Evolutionary conservation across 2,888 invertebrate species (phyloP), one percentile per base, ranked within the genome.

Genomic region (Trichogramma dendrolimi): DNA sequence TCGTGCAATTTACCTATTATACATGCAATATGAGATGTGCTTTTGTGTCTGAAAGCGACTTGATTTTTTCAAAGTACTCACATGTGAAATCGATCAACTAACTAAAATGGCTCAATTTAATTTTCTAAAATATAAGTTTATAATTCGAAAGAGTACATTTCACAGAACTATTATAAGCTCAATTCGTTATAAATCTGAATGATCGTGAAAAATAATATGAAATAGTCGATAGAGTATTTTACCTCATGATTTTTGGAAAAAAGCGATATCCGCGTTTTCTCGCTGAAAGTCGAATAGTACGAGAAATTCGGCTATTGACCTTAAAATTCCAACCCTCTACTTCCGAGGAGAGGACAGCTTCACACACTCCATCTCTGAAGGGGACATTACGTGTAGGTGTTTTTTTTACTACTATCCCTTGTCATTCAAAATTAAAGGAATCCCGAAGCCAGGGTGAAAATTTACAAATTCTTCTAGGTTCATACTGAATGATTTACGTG

Each of bases 221-320:
- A 8, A 11, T 41, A 41, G 27, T 3, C 14, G 38, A 14, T 4
- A 50, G 10, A 6, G 10, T 55, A 64, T 55, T 72, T 77, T 77
- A 77, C 77, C 77, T 77, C 73, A 74, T 74, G 71, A 75, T 76
- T 72, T 77, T 76, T 62, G 77, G 77, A 72, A 77, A 77, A 72
- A 77, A 77, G 66, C 77, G 75, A 72, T 76, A 77, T 63, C 76
- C 77, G 72, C 77, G 76, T 71, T 77, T 77, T 77, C 75, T 76
- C 72, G 76, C 76, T 71, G 76, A 76, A 71, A 77, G 76, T 72
- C 76, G 76, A 75, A 77, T 74, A 70, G 75, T 75, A 71, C 75
- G 75, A 69, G 74, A 73, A 70, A 72, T 73, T 72, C 76, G 73
- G 72, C 76, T 75, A 76, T 77, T 73, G 74, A 77, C 75, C 72